phyloP scores from a whole-genome alignment of 2,113 vertebrate species.

The Tychaedon coryphoeus region DNA sequence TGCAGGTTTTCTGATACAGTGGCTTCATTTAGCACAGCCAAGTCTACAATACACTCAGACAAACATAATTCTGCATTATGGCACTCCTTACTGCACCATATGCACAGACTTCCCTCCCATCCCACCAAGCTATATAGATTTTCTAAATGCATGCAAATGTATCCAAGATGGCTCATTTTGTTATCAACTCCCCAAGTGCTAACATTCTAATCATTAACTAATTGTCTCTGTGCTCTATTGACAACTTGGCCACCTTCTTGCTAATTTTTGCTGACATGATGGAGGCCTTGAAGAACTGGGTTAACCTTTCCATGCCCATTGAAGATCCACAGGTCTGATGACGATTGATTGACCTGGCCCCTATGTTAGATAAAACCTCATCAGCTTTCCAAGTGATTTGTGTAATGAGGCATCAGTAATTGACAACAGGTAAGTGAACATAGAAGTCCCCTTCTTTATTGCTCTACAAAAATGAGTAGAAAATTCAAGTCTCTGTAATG shows the following conservation, averaged over 20 bases:
- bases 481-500: not conserved
- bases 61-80: not conserved
- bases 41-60: not conserved
- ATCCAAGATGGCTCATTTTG: slow-evolving; percentile 87
- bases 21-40: not conserved
- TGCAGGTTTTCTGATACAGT: not conserved
- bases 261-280: slow-evolving; percentile 96
- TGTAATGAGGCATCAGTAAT: slow-evolving; percentile 95
- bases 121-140: slow-evolving; percentile 60
- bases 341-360: slow-evolving; percentile 90
- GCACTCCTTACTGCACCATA: not conserved
- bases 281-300: slow-evolving; percentile 81
- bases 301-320: slow-evolving; percentile 93
- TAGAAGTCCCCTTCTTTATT: slow-evolving; percentile 65
- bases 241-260: slow-evolving; percentile 81
- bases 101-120: not conserved
- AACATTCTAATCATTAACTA: slow-evolving; percentile 94
- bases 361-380: slow-evolving; percentile 92
- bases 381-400: slow-evolving; percentile 90
- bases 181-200: slow-evolving; percentile 84
- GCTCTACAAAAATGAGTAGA: not conserved
- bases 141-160: slow-evolving; percentile 80
- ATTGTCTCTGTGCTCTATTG: slow-evolving; percentile 94
- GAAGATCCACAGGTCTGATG: slow-evolving; percentile 84
- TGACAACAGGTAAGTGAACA: slow-evolving; percentile 83